Evolutionary conservation across 2,113 vertebrate genomes (phyloP), one percentile per base, ranked within the genome.

Genomic region (Callaeas wilsoni): DNA sequence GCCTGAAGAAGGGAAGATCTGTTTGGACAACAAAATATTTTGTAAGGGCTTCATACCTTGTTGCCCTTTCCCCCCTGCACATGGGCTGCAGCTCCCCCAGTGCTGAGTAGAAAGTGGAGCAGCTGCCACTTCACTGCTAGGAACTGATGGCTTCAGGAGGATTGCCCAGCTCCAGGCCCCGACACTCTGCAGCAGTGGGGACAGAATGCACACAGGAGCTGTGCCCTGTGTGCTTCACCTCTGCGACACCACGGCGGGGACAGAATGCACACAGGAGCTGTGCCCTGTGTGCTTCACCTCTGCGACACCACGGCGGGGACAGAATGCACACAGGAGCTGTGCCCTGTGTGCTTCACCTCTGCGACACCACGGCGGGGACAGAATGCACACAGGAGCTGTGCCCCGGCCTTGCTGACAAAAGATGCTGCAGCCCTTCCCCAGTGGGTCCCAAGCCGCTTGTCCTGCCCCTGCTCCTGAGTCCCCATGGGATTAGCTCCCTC

Each of bases 311-410:
- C n/a, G n/a, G n/a, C n/a, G n/a, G n/a, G n/a, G n/a, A n/a, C n/a
- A n/a, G n/a, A n/a, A n/a, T n/a, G n/a, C n/a, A n/a, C n/a, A n/a
- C n/a, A n/a, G n/a, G n/a, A n/a, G n/a, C n/a, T n/a, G n/a, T n/a
- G n/a, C n/a, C n/a, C n/a, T n/a, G n/a, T n/a, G n/a, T n/a, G 9
- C 84, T 85, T 74, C 6, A 1, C 14, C 27, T 46, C 29, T 62
- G 6, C 1, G 1, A 14, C 53, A 16, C 17, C 25, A 11, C 0
- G 0, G 10, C 6, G 62, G 50, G 57, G 70, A 25, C 41, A 41
- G 22, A 55, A n/a, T n/a, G n/a, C n/a, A n/a, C n/a, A n/a, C n/a
- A n/a, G n/a, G n/a, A 68, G 29, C 32, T 20, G 22, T 19, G 10
- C 49, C 32, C 49, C 56, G 39, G 33, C 32, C 30, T 74, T 80